Conservation (phyloP, 1,140 invertebrate species). For the Bombus confusus region DNA sequence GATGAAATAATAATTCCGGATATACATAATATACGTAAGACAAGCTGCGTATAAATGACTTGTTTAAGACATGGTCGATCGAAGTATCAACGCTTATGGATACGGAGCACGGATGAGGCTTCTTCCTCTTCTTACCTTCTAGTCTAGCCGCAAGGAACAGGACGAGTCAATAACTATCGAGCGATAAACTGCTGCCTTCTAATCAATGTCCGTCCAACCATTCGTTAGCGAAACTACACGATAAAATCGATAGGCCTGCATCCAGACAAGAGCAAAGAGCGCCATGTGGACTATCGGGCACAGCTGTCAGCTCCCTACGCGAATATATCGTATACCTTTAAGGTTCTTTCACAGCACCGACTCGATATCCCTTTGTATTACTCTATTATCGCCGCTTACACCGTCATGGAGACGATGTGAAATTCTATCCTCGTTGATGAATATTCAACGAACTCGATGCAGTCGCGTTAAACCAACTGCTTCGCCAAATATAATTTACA, state of each 20-base stretch:
- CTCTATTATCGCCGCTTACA: not conserved
- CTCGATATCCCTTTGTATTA: not conserved
- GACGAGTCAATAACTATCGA: conserved; percentile 53
- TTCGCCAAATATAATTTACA: not conserved
- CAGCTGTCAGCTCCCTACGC: conserved; percentile 72
- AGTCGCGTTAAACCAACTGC: not conserved
- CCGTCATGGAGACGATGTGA: not conserved
- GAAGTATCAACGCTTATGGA: conserved; percentile 2
- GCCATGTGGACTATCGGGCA: conserved; percentile 73
- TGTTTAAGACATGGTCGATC: conserved; percentile 3
- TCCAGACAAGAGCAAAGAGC: conserved; percentile 67
- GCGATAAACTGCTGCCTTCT: conserved; percentile 51
- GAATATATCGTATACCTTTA: conserved; percentile 50
- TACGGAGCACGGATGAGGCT: not conserved
- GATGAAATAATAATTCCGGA: not conserved
- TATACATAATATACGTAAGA: not conserved
- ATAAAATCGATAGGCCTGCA: conserved; percentile 75
- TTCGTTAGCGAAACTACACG: conserved; percentile 56
- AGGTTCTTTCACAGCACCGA: conserved; percentile 49
- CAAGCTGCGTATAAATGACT: not conserved
- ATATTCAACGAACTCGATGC: conserved; percentile 18
- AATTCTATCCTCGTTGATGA: conserved; percentile 36
- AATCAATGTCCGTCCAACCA: conserved; percentile 38
- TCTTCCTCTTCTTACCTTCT: not conserved
- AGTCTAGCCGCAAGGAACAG: not conserved